Percentiles rank a stretch among this genome's conserved stretches.
Conservation (phyloP, 2,113 vertebrate species). For the Grus americana region DNA sequence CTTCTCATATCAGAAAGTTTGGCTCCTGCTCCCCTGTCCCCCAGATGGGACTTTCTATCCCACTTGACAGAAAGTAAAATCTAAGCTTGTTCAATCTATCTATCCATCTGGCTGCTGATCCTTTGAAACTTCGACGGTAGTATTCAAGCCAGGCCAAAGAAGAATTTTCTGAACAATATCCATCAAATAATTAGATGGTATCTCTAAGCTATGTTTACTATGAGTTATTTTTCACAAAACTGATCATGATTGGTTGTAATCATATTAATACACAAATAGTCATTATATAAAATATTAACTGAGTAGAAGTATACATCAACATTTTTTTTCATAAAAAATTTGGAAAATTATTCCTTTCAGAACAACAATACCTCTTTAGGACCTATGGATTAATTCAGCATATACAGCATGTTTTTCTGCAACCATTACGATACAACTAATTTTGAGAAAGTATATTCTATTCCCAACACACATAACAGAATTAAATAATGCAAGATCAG, state of each 20-base stretch:
- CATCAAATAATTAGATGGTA: not conserved
- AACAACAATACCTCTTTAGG: not conserved
- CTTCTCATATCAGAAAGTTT: not conserved
- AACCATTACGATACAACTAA: not conserved
- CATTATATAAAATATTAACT: not conserved
- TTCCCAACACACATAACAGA: not conserved
- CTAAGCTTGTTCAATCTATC: not conserved
- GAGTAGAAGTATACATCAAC: not conserved
- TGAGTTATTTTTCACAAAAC: not conserved
- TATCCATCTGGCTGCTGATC: not conserved
- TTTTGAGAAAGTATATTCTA: not conserved
- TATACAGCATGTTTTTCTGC: not conserved
- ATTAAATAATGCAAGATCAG: not conserved
- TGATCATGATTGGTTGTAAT: not conserved
- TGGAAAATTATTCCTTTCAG: not conserved
- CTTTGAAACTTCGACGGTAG: not conserved
- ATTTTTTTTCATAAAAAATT: not conserved
- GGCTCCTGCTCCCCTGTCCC: not conserved
- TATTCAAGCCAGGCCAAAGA: not conserved
- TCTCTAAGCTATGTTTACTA: not conserved
- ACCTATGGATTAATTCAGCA: not conserved
- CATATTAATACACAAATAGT: not conserved
- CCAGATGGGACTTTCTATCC: not conserved
- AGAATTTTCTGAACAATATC: not conserved
- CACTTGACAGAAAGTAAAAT: not conserved